These are phyloP conservation scores for Platycnemis pennipes DNA, from an alignment of 2,888 invertebrate genomes.

Conservation along the genomic window DNA sequence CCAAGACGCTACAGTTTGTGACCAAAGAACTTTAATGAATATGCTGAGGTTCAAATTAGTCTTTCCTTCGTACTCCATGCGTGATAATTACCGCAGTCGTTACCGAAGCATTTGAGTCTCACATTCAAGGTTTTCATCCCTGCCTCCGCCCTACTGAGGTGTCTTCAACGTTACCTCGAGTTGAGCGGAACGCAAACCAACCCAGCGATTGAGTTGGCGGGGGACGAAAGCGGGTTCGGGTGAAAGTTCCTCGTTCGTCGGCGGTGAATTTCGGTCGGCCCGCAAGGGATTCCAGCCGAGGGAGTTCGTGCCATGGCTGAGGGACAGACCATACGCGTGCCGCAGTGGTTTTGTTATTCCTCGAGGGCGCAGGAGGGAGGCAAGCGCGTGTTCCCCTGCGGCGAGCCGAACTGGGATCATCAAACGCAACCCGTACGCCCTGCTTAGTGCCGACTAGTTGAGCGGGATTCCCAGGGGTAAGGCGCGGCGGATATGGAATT, in stretches of 20 bases:
- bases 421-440: background rate
- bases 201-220: too few species aligned
- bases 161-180: too few species aligned
- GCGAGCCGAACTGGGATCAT: background rate
- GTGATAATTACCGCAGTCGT: too few species aligned
- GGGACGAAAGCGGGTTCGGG: background rate
- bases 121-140: too few species aligned
- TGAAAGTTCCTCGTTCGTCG: background rate
- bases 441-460: background rate
- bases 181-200: too few species aligned
- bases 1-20: too few species aligned
- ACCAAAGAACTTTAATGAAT: too few species aligned
- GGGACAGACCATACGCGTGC: background rate
- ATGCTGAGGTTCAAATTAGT: too few species aligned
- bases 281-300: background rate
- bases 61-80: too few species aligned
- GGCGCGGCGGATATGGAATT: background rate
- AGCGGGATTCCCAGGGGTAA: background rate
- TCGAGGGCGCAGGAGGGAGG: background rate
- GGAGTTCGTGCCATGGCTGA: background rate
- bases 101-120: too few species aligned
- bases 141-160: too few species aligned
- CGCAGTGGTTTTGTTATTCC: background rate
- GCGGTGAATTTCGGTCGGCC: background rate
- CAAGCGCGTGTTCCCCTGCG: background rate